Percentiles rank a stretch among this genome's conserved stretches.
phyloP scores from a whole-genome alignment of 1,140 invertebrate genomes.

The Gryon sp. region DNA sequence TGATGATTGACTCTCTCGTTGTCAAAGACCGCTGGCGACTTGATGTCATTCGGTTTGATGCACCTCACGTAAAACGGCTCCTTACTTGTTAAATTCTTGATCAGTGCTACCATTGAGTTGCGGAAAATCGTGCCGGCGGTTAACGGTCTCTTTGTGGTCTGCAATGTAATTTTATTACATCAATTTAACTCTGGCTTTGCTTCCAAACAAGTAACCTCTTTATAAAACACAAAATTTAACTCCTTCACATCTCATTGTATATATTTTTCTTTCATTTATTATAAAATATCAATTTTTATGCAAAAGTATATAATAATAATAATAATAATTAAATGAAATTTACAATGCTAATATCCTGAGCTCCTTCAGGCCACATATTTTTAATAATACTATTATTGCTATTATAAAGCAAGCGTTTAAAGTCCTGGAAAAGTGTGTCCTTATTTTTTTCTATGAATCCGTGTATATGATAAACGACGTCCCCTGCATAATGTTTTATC shows the following conservation, averaged over 20 bases:
- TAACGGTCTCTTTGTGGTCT: conserved; percentile 95
- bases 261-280: too few relatives aligned
- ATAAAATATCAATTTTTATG: neutral
- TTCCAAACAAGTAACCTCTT: too few relatives aligned
- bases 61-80: conserved; percentile 98
- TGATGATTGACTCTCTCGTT: conserved; percentile 92
- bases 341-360: conserved; percentile 86
- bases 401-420: conserved; percentile 93
- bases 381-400: conserved; percentile 88
- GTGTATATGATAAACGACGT: conserved; percentile 93
- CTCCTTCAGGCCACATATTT: conserved; percentile 97
- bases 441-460: conserved; percentile 98
- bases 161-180: conserved; percentile 64
- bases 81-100: conserved; percentile 92
- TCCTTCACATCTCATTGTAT: too few relatives aligned
- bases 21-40: conserved; percentile 90
- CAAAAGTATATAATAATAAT: neutral
- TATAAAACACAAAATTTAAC: too few relatives aligned
- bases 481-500: conserved; percentile 96
- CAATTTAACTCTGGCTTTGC: neutral
- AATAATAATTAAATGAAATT: conserved; percentile 3
- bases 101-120: conserved; percentile 94
- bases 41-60: conserved; percentile 96
- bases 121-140: conserved; percentile 97
- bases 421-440: conserved; percentile 96